Evolutionary conservation across 2,888 invertebrate genomes (phyloP), one percentile per base, ranked within the genome.

Genomic region (Tyria jacobaeae): DNA sequence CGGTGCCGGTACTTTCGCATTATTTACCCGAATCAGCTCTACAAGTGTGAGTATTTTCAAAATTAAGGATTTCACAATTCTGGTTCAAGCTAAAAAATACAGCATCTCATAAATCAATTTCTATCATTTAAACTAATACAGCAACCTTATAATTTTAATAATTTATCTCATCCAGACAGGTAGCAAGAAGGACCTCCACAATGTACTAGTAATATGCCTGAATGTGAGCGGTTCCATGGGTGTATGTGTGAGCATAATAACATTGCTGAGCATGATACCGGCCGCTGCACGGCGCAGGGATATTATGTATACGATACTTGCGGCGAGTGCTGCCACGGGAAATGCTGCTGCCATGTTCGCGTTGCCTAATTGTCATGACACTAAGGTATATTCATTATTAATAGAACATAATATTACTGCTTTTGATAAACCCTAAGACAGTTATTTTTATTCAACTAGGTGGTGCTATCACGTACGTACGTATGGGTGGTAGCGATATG

Each of bases 401-500:
- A 49, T n/a, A n/a, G 7, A 24, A 9, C 2, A 49, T 3, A 9
- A 21, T n/a, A 25, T 25, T 9, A n/a, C 12, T 21, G 79, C 10
- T 39, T 10, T n/a, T n/a, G 21, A 39, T 4, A 39, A 4, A 12
- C 24, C 9, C 39, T n/a, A 25, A 12, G 12, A 15, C 37, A 35
- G 15, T 54, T 17, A 3, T 21, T 49, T 48, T n/a, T 34, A 2
- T 17, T 25, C 12, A 24, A 56, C 24, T 15, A 48, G 56, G 48
- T 15, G 35, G 6, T 47, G 0, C 91, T 91, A 24, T 85, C 88
- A 0, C 93, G 95, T 3, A 95, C 96, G 12, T 90, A 96, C 61
- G 95, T 96, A 44, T 96, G 96, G 80, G 95, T 96, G 55, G 97
- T 97, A 95, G 94, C 96, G 6, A 95, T 96, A 83, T 96, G 89